Conservation (phyloP, 2,888 invertebrate genomes). For the Gordius sp. region DNA sequence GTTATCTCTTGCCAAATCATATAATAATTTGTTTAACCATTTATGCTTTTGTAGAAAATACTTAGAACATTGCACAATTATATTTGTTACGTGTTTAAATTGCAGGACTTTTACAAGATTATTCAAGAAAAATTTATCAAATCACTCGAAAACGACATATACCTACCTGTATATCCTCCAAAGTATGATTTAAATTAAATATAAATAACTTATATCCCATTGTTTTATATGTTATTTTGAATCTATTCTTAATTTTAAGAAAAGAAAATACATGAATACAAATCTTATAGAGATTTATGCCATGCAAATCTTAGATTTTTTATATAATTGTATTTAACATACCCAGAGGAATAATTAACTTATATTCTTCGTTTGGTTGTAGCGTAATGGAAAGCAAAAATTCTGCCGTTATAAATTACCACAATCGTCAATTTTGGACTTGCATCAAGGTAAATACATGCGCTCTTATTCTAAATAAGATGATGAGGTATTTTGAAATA, state of each 20-base stretch:
- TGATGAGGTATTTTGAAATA: too few relatives aligned
- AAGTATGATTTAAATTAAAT: constrained; percentile 1
- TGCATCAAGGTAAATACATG: constrained; percentile 5
- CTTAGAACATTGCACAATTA: too few relatives aligned
- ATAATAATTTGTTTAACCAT: too few relatives aligned
- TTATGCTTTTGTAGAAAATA: too few relatives aligned
- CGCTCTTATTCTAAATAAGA: too few relatives aligned
- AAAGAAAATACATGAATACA: too few relatives aligned
- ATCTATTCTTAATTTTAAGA: too few relatives aligned
- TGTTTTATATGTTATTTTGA: too few relatives aligned
- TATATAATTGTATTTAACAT: background rate
- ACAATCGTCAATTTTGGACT: constrained; percentile 14
- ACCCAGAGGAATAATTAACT: background rate
- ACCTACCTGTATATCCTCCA: background rate
- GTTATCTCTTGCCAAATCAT: too few relatives aligned
- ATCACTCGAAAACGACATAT: constrained; percentile 10
- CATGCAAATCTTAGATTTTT: background rate
- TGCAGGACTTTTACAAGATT: background rate
- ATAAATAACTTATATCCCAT: too few relatives aligned
- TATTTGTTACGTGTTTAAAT: too few relatives aligned
- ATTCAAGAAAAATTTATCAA: constrained; percentile 1
- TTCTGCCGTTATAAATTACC: background rate
- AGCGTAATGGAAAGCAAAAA: constrained; percentile 5
- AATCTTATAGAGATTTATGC: too few relatives aligned
- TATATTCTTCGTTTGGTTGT: background rate